Evolutionary conservation across 2,113 vertebrate genomes (phyloP).

Genomic region (Hypocryptadius cinnamomeus): DNA sequence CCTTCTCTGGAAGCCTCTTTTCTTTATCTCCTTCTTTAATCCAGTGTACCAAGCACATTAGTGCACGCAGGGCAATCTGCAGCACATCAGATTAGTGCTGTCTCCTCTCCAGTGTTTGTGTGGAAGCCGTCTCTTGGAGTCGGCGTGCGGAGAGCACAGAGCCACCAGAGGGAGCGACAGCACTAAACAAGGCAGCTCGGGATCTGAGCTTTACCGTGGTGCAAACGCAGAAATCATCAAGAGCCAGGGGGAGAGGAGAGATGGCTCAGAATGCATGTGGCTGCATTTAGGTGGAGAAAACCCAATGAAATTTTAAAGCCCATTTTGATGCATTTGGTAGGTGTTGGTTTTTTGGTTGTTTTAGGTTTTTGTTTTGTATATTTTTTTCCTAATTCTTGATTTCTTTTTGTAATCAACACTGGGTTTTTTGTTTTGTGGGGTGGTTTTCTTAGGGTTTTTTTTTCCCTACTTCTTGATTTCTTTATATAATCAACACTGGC

Average conservation of each 20-base stretch:
- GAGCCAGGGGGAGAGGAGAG: background rate
- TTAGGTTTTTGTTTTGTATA: background rate
- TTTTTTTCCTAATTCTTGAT: background rate
- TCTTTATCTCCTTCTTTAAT: background rate
- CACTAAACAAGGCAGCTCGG: background rate
- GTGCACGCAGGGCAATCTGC: background rate
- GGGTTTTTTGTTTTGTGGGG: background rate
- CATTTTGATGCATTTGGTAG: background rate
- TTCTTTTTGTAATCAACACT: background rate
- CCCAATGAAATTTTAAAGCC: background rate
- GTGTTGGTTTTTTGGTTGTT: background rate
- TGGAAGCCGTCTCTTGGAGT: background rate
- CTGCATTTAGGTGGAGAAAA: background rate
- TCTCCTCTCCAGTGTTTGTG: background rate
- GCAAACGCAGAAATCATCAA: background rate
- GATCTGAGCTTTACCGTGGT: background rate
- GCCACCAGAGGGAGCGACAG: slow-evolving; percentile 49
- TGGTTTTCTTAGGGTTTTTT: background rate
- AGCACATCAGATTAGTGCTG: background rate
- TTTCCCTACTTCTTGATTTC: background rate
- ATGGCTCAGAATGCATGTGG: background rate
- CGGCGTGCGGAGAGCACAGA: fast-evolving
- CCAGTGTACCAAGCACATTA: background rate
- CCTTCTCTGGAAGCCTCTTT: background rate
- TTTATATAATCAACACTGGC: background rate